Percentiles rank a stretch among this genome's conserved stretches.
Conservation (phyloP, 2,888 invertebrate genomes). For the Noctuana brunneofusca region DNA sequence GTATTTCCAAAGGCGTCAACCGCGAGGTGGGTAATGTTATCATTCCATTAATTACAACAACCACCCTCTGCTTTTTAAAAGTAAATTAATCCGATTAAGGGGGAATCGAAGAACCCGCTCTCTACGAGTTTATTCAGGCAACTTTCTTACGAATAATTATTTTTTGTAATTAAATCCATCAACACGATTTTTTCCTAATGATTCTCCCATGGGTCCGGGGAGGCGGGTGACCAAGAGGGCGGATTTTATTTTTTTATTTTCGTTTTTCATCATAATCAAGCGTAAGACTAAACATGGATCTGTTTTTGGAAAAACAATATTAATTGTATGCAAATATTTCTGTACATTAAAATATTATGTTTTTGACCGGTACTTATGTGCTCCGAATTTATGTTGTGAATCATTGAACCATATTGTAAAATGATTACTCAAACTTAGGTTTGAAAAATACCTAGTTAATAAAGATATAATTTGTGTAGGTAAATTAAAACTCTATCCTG, state of each 20-base stretch:
- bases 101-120: slow-evolving; percentile 81
- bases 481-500: too few species aligned
- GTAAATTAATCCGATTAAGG: slow-evolving; percentile 83
- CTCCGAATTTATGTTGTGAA: too few species aligned
- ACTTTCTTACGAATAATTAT: slow-evolving; percentile 82
- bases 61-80: slow-evolving; percentile 79
- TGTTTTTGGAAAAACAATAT: slow-evolving; percentile 10
- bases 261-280: slow-evolving; percentile 48
- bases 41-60: slow-evolving; percentile 82
- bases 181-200: slow-evolving; percentile 83
- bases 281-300: slow-evolving; percentile 48
- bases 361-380: too few species aligned
- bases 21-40: slow-evolving; percentile 80
- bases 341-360: not conserved
- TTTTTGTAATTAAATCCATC: slow-evolving; percentile 84
- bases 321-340: not conserved
- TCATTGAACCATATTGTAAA: too few species aligned
- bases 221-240: slow-evolving; percentile 50
- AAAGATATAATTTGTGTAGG: too few species aligned
- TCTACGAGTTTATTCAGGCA: slow-evolving; percentile 80
- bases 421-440: too few species aligned
- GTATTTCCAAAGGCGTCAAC: slow-evolving; percentile 67
- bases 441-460: too few species aligned
- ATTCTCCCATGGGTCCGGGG: slow-evolving; percentile 73
- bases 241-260: slow-evolving; percentile 58